Base-by-base conservation (phyloP, 1,140 invertebrate genomes). In the Zeugodacus cucurbitae region DNA sequence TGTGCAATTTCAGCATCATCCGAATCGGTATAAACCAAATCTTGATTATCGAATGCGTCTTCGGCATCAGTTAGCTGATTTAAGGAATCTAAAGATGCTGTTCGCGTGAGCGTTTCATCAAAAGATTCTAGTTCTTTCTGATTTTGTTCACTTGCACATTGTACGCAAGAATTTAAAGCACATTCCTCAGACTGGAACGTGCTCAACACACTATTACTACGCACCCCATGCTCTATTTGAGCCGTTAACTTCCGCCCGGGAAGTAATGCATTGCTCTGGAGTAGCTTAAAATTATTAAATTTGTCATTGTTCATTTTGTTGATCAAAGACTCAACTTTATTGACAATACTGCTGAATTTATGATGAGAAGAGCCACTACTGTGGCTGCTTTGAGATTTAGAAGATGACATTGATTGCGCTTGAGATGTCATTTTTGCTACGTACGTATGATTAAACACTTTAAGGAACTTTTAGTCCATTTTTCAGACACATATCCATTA, bases 41-140 rank as follows among this genome's bases (percentile, higher is more conserved):
- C 91, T n/a, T 86, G 64, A 54, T 89, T 89, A 32, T 89, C 87
- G 57, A 90, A 89, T 88, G 89, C 90, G 37, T 91, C 90, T 78
- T 78, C 37, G 7, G 67, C 88, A 67, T 95, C 95, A 0, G 95
- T 96, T 20, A 95, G 95, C 91, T 96, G 96, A 62, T 95, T 96
- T 6, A 96, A 93, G 44, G 95, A 96, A 91, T 96, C 95, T 14
- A 96, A 90, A 1, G 95, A 96, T 44, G 95, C 94, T 20, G 95
- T 74, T 1, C 59, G 58, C 22, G 48, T 86, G 4, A 86, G 85
- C 1, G 54, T 86, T 26, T 86, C 54, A 17, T 86, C 22, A 17
- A 86, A 86, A 4, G 54, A 34, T 58, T 26, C 11, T 32, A 34
- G 22, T 26, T 29, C 26, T 29, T 86, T 26, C 48, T 32, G 29